Evolutionary conservation across 1,140 invertebrate genomes (phyloP), one percentile per base, ranked within the genome.

Genomic region (Periplaneta americana): DNA sequence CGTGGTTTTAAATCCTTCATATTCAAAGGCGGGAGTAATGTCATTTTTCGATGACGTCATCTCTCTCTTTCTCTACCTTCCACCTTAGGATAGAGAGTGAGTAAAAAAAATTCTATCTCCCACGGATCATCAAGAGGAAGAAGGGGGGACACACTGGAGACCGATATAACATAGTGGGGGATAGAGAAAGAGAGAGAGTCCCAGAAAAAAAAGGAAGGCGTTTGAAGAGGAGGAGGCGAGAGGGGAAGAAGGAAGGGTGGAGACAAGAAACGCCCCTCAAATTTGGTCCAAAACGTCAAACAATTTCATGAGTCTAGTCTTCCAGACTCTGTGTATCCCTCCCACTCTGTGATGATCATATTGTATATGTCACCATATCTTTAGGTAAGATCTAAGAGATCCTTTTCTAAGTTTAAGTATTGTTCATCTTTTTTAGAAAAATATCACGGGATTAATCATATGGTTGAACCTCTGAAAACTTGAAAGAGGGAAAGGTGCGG

Each of bases 261-360:
- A 34, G 75, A 33, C 75, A 8, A n/a, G 75, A 22, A 75, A 75
- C 75, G 75, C 75, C 75, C 75, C 75, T 75, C 75, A 75, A 75
- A 75, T 75, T 75, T 75, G 75, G 75, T 75, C 75, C 75, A 75
- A 34, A 75, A 33, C 15, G 31, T 34, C 31, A 75, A 75, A 75
- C 75, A 34, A 75, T 34, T 66, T 66, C 48, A 66, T n/a, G 39
- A 48, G 48, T 66, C 22, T 66, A 57, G 48, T 57, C 15, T 57
- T 57, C 48, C 48, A 57, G 22, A n/a, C 48, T 57, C 48, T n/a
- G 32, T 34, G 17, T 75, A 75, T 18, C 75, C 28, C 75, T 75
- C 75, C 32, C 75, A 15, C 39, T 75, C 75, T 34, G n/a, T 48
- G 39, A 48, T 48, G 39, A 48, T 8, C 39, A 48, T 48, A 48